Evolutionary conservation across 2,888 invertebrate genomes (phyloP), one percentile per base, ranked within the genome.

Genomic region (Halictus ligatus): DNA sequence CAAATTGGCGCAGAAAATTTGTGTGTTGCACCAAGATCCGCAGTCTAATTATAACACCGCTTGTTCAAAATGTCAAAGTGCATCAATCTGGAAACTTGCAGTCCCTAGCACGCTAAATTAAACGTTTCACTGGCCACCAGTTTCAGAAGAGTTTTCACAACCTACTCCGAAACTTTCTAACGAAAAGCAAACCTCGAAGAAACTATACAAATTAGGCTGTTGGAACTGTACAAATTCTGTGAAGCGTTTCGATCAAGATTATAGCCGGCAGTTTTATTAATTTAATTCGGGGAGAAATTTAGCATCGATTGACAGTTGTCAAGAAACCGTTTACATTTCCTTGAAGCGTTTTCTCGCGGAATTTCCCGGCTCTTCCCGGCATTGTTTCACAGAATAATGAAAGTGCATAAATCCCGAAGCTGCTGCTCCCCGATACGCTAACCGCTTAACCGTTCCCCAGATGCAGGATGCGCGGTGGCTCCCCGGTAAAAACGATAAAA

Each of bases 1-100:
- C 12, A 21, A 54, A 54, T 54, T 54, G 21, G 54, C 21, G 54
- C 54, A 54, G 54, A 54, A 21, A 54, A 54, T 43, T 43, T 43
- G 43, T 43, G 8, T 54, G 10, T 10, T 21, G 21, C 10, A 10
- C 10, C 10, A 21, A 54, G 54, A 54, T 54, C 54, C 21, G 3
- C 18, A 10, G 54, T 21, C 54, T 54, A 54, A 54, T 21, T 54
- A 54, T 54, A 54, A 21, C 54, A 3, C 54, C 54, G 10, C 21
- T 54, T 54, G 54, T 54, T 54, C 54, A 54, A 54, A 54, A 54
- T 54, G 54, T 54, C 54, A 54, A 54, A 54, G 54, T 54, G 54
- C 54, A 54, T 54, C 54, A 54, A 54, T 54, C 54, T 54, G 54
- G 54, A 54, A 54, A 54, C 54, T 54, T n/a, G 18, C 54, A 54